Conservation (phyloP, 2,113 vertebrate genomes). For the Pelobates fuscus region DNA sequence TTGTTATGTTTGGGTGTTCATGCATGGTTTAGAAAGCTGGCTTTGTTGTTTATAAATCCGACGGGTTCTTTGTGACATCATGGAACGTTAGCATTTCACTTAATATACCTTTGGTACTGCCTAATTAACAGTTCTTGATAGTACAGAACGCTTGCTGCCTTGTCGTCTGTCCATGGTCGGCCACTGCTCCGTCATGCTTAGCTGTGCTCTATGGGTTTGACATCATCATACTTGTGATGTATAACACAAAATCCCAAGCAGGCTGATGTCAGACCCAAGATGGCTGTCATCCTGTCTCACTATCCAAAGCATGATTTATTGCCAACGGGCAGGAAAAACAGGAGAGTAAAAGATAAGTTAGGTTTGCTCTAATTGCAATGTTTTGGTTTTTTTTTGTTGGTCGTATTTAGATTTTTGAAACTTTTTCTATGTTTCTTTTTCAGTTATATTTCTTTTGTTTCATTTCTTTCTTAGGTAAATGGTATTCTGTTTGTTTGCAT, state of each 20-base stretch:
- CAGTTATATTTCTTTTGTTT: conserved; percentile 8
- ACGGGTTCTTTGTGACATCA: no score
- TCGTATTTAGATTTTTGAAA: not conserved
- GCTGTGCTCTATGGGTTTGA: conserved; percentile 71
- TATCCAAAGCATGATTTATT: conserved; percentile 49
- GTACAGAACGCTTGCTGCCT: conserved; percentile 46
- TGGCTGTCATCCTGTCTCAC: conserved; percentile 65
- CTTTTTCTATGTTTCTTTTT: not conserved
- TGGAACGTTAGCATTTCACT: no score
- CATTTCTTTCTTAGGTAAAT: conserved; percentile 73
- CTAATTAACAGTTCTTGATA: conserved; percentile 16
- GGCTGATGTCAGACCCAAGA: conserved; percentile 72
- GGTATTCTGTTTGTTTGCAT: conserved; percentile 92
- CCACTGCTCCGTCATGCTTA: conserved; percentile 57
- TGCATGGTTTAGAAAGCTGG: no score
- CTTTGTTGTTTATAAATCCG: no score
- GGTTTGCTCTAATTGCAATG: not conserved
- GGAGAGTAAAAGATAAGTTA: conserved; percentile 24
- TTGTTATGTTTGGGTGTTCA: no score
- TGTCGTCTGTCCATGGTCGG: conserved; percentile 45
- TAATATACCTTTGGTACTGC: not conserved
- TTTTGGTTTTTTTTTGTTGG: not conserved
- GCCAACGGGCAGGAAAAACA: not conserved
- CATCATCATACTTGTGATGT: conserved; percentile 75
- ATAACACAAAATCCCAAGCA: conserved; percentile 68